Percentiles rank a stretch among this genome's conserved stretches.
Conservation (phyloP, 2,797 vertebrate genomes). For the Pristis pectinata region DNA sequence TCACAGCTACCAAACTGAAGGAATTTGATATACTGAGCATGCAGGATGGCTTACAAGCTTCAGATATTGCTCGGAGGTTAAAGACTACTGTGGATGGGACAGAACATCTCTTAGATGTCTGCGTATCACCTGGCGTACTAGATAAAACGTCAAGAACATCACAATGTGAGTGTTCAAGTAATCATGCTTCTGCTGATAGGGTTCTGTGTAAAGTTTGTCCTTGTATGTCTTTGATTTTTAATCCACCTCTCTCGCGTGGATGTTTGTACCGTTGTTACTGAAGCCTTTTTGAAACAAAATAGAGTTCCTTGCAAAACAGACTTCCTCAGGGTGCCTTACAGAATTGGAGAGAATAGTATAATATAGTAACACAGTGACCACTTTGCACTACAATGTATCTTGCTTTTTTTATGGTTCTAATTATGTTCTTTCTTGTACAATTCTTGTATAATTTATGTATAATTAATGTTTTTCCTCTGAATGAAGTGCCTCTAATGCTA, state of each 20-base stretch:
- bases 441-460: no score
- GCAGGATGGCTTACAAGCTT: conserved; percentile 51
- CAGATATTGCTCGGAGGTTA: conserved; percentile 60
- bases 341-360: no score
- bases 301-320: neutral
- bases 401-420: no score
- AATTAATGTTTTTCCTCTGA: no score
- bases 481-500: no score
- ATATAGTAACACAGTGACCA: no score
- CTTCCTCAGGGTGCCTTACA: neutral
- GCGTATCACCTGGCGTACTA: conserved; percentile 70
- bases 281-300: neutral
- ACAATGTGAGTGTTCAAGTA: neutral
- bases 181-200: neutral
- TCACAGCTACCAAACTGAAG: conserved; percentile 71
- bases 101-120: conserved; percentile 71
- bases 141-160: conserved; percentile 45
- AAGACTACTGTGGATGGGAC: conserved; percentile 60
- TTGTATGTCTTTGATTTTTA: neutral
- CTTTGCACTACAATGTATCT: no score
- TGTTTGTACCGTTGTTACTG: no score
- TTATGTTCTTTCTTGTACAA: no score
- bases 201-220: neutral
- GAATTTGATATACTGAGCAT: conserved; percentile 74
- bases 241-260: neutral